These are phyloP conservation scores for Sebastes taczanowskii DNA, from an alignment of 2,797 vertebrate species.

Conservation along the genomic window DNA sequence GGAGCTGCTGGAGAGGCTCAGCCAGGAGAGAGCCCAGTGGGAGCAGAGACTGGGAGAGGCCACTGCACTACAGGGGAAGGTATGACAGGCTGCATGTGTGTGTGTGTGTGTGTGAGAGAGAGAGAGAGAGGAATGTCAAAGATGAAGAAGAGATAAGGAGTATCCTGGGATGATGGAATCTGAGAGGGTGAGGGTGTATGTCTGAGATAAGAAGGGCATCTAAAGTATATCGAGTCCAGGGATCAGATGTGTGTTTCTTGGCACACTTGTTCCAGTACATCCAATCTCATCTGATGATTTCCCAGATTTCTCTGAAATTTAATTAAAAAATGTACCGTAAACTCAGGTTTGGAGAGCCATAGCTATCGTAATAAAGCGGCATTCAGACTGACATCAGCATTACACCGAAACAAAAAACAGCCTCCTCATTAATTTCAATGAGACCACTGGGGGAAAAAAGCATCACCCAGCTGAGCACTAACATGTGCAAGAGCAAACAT, in stretches of 20 bases:
- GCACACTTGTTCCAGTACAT: background rate
- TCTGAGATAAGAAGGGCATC: constrained; percentile 19
- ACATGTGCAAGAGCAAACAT: background rate
- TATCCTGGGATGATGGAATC: constrained; percentile 1
- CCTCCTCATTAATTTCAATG: background rate
- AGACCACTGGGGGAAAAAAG: background rate
- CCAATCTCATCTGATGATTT: background rate
- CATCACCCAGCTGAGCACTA: background rate
- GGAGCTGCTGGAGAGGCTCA: constrained; percentile 91
- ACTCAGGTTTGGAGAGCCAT: background rate
- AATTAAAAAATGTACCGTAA: background rate
- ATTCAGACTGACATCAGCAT: background rate
- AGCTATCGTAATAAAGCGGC: background rate
- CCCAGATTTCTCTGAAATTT: background rate
- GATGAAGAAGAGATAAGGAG: background rate
- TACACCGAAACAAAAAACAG: background rate
- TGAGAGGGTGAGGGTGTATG: background rate
- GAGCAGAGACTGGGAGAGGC: constrained; percentile 91
- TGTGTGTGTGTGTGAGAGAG: background rate
- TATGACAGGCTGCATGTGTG: background rate
- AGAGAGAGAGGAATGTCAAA: constrained; percentile 20
- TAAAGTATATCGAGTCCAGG: background rate
- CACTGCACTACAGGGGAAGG: constrained; percentile 82
- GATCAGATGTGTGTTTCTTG: background rate
- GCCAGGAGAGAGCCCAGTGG: constrained; percentile 91